phyloP scores from a whole-genome alignment of 2,888 invertebrate genomes.

The Heteromyza rotundicornis region DNA sequence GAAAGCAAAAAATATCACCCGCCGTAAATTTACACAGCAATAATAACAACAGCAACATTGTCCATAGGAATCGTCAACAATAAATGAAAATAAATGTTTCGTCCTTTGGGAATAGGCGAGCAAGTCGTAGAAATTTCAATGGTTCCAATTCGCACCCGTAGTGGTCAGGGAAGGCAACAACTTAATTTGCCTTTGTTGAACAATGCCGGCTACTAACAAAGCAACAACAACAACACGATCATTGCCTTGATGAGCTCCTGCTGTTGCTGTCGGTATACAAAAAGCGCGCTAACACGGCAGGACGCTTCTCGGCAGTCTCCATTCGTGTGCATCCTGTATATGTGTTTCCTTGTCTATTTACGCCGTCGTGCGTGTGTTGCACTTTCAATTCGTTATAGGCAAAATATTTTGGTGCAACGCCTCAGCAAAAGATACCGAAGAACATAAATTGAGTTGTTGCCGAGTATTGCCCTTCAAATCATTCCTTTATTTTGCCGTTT shows the following conservation, averaged over 20 bases:
- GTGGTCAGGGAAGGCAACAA: background rate
- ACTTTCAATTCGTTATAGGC: slow-evolving; percentile 52
- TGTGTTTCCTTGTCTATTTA: background rate
- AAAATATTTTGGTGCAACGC: slow-evolving; percentile 54
- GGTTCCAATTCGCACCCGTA: too few relatives aligned
- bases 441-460: slow-evolving; percentile 43
- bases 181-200: background rate
- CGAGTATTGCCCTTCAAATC: background rate
- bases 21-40: background rate
- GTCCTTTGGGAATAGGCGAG: background rate
- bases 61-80: background rate
- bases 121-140: too few relatives aligned
- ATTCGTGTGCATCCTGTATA: background rate
- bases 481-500: slow-evolving; percentile 5
- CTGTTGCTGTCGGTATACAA: slow-evolving; percentile 54
- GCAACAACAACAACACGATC: slow-evolving; percentile 38
- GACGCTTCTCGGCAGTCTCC: slow-evolving; percentile 31
- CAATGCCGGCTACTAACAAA: background rate
- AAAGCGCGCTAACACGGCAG: slow-evolving; percentile 49
- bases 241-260: slow-evolving; percentile 59
- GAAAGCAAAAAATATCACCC: slow-evolving; percentile 18
- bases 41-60: background rate
- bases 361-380: slow-evolving; percentile 34
- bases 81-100: background rate
- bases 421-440: too few relatives aligned